These are phyloP conservation scores for Phaonia tiefii DNA, from an alignment of 2,888 invertebrate species.

Conservation along the genomic window DNA sequence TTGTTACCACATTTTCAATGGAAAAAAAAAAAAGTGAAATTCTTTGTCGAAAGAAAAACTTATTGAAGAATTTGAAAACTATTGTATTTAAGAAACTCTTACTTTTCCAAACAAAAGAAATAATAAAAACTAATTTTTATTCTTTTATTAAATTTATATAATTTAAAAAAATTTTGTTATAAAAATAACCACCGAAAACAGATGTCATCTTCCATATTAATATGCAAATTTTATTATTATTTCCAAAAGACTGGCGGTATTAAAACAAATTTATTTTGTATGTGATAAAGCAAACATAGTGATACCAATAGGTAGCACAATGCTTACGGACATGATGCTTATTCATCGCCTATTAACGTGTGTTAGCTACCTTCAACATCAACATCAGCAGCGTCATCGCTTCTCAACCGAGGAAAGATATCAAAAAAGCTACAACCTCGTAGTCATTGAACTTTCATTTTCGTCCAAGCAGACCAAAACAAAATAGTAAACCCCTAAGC, in stretches of 20 bases:
- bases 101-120: not conserved
- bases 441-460: constrained; percentile 55
- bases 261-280: too few species aligned
- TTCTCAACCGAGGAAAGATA: not conserved
- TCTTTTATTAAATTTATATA: not conserved
- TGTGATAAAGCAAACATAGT: too few species aligned
- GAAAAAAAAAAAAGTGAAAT: constrained; percentile 48
- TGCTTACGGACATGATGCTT: constrained; percentile 6
- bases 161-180: too few species aligned
- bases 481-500: constrained; percentile 4
- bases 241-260: not conserved
- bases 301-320: constrained; percentile 2
- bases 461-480: constrained; percentile 31
- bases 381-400: not conserved
- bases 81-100: not conserved
- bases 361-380: constrained; percentile 6
- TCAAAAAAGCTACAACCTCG: constrained; percentile 4
- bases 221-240: not conserved
- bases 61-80: not conserved
- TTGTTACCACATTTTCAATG: constrained; percentile 8
- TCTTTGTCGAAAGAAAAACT: constrained; percentile 6
- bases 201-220: not conserved
- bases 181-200: too few species aligned
- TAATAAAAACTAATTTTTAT: not conserved
- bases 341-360: constrained; percentile 16